phyloP scores from a whole-genome alignment of 2,888 invertebrate species.

The Cerastis leucographa region DNA sequence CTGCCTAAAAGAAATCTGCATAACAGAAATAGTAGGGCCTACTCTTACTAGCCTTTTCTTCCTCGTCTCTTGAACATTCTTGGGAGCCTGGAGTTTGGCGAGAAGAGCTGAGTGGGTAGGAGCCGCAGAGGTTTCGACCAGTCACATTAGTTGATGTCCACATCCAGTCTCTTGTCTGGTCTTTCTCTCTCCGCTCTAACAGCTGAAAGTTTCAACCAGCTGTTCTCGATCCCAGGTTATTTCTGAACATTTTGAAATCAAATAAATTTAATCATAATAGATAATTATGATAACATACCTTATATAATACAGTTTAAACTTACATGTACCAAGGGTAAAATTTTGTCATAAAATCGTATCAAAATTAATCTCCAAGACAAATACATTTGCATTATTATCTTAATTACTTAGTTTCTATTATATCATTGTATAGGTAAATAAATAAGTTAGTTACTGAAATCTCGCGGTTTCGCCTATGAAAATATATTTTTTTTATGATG shows the following conservation, averaged over 20 bases:
- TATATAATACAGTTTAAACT: background rate
- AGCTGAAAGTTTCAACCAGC: background rate
- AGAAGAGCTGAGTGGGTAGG: background rate
- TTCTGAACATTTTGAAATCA: background rate
- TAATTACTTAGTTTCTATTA: background rate
- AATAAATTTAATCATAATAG: background rate
- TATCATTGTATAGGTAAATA: background rate
- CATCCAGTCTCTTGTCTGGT: background rate
- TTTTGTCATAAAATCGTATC: background rate
- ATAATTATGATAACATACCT: background rate
- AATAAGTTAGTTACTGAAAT: background rate
- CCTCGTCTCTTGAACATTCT: background rate
- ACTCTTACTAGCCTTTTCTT: background rate
- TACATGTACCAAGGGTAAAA: background rate
- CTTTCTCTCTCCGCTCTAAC: background rate
- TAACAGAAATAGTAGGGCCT: background rate
- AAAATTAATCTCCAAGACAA: constrained; percentile 25
- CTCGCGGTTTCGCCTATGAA: constrained; percentile 13
- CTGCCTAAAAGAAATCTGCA: too few species aligned
- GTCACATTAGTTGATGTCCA: background rate
- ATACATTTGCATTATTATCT: constrained; percentile 37
- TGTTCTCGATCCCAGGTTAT: background rate
- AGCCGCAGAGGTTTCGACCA: background rate
- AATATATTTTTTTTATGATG: background rate
- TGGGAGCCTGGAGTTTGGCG: background rate